Evolutionary conservation across 2,797 vertebrate species (phyloP).

Genomic region (Falco berigora): DNA sequence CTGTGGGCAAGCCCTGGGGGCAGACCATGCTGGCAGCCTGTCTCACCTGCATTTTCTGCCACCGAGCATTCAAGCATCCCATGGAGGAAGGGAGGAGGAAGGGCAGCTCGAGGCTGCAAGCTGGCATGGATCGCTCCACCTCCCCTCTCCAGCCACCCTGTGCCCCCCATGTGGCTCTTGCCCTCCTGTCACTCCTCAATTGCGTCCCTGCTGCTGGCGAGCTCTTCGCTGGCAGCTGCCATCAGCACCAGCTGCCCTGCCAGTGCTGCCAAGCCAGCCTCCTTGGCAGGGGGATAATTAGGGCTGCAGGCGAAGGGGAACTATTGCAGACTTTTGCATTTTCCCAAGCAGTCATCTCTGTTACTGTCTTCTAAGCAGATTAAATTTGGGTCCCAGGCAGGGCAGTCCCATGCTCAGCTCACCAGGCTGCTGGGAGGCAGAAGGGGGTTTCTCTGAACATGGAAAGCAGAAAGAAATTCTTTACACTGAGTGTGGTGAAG

Average conservation of each 20-base stretch:
- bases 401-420: neutral
- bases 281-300: neutral
- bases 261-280: neutral
- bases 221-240: neutral
- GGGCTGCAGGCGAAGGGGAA: neutral
- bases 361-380: neutral
- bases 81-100: neutral
- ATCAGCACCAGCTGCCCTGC: neutral
- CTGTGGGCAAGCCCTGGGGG: neutral
- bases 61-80: neutral
- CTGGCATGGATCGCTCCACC: neutral
- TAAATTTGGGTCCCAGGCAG: neutral
- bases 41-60: neutral
- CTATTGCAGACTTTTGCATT: neutral
- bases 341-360: neutral
- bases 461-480: neutral
- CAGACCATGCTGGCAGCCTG: neutral
- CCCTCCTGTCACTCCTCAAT: neutral
- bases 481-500: accelerated
- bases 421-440: neutral
- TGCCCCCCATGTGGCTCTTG: accelerated
- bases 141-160: accelerated
- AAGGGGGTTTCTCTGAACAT: neutral
- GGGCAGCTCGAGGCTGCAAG: neutral
- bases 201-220: neutral